These are phyloP conservation scores for Psittacula derbiana DNA, from an alignment of 2,797 vertebrate species.

Conservation along the genomic window DNA sequence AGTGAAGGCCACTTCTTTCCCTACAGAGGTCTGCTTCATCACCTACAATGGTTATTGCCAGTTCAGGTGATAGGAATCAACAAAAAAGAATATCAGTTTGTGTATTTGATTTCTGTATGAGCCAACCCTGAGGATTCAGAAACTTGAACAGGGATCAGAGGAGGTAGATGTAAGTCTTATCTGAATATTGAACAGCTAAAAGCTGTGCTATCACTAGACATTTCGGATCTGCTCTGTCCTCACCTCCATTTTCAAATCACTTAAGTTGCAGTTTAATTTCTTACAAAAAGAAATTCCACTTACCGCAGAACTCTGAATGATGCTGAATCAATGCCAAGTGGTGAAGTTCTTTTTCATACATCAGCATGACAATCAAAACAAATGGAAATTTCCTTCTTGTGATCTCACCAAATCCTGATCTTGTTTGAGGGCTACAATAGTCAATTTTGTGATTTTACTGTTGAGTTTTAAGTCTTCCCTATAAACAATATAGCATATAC, in stretches of 20 bases:
- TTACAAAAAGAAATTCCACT: background rate
- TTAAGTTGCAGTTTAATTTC: constrained; percentile 12
- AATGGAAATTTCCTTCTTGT: constrained; percentile 2
- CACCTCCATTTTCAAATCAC: background rate
- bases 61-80: background rate
- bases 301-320: background rate
- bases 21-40: background rate
- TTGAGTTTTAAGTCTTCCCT: background rate
- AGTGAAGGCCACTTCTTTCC: background rate
- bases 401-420: constrained; percentile 5
- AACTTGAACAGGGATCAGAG: background rate
- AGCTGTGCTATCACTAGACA: background rate
- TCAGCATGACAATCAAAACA: background rate
- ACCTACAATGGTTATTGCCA: background rate
- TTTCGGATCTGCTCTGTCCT: background rate
- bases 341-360: background rate
- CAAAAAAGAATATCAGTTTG: background rate
- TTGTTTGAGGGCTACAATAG: background rate
- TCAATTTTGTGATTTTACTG: background rate
- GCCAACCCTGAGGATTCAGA: background rate
- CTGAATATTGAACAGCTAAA: background rate
- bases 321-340: constrained; percentile 11
- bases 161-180: background rate
- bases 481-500: background rate
- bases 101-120: background rate